These are phyloP conservation scores for Rhagophthalmus giganteus DNA, from an alignment of 2,888 invertebrate species.

Conservation along the genomic window DNA sequence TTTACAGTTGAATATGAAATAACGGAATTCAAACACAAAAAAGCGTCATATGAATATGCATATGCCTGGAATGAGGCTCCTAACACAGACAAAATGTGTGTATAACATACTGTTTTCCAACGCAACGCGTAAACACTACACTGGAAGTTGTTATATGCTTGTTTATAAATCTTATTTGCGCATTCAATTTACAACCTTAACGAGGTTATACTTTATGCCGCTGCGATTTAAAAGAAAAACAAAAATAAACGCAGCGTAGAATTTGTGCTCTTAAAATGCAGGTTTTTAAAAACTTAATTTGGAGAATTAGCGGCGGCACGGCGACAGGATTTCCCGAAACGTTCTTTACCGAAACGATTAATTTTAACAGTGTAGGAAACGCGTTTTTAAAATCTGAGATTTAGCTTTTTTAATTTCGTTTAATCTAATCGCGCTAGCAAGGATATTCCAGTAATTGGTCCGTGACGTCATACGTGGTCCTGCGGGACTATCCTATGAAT, in stretches of 20 bases:
- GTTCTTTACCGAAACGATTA: too few relatives aligned
- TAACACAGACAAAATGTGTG: conserved; percentile 23
- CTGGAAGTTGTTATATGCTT: too few relatives aligned
- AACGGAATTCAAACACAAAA: conserved; percentile 33
- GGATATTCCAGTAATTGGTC: conserved; percentile 47
- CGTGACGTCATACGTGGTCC: conserved; percentile 45
- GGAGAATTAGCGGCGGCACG: too few relatives aligned
- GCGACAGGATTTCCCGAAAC: too few relatives aligned
- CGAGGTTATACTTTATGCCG: too few relatives aligned
- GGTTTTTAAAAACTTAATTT: too few relatives aligned
- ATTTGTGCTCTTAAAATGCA: too few relatives aligned
- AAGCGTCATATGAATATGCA: conserved; percentile 35
- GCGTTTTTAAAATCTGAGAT: conserved; percentile 46
- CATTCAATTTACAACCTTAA: not conserved
- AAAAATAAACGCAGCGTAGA: too few relatives aligned
- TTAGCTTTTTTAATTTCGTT: conserved; percentile 48
- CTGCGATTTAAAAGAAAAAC: too few relatives aligned
- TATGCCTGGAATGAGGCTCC: conserved; percentile 23
- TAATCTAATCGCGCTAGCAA: conserved; percentile 47
- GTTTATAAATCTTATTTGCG: too few relatives aligned
- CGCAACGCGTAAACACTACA: conserved; percentile 17
- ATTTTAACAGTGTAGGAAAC: conserved; percentile 37
- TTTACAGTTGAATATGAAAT: conserved; percentile 20
- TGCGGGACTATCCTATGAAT: conserved; percentile 47
- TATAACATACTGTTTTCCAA: conserved; percentile 25